Percentiles rank a stretch among this genome's conserved stretches.
Evolutionary conservation across 2,113 vertebrate genomes (phyloP).

Genomic region (Sinosuthora webbiana): DNA sequence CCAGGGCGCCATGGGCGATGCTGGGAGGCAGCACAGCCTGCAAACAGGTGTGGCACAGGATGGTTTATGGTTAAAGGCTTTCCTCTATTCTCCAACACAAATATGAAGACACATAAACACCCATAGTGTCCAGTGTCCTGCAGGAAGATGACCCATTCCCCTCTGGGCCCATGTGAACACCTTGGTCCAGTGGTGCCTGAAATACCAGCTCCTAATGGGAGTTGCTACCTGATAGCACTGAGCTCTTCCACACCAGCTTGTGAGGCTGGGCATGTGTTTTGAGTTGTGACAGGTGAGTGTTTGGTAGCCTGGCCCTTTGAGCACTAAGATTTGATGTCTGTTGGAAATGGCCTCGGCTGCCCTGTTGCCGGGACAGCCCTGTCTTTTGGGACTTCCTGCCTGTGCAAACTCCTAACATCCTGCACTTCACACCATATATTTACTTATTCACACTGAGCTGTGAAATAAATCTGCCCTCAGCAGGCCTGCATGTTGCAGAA

Average conservation of each 20-base stretch:
- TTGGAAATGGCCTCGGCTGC: neutral
- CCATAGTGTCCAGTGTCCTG: neutral
- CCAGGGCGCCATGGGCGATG: rapidly evolving
- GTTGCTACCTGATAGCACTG: neutral
- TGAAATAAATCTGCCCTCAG: neutral
- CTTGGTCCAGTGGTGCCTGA: neutral
- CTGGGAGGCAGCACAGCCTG: neutral
- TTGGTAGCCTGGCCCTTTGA: neutral
- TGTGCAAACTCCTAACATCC: neutral
- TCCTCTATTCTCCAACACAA: neutral
- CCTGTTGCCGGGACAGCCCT: neutral
- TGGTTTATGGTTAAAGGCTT: neutral
- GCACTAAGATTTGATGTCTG: neutral
- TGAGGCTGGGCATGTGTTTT: neutral
- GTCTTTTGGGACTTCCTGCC: neutral
- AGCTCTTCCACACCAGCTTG: neutral
- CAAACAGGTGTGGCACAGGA: neutral
- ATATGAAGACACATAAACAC: neutral
- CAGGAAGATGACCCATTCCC: neutral
- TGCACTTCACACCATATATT: neutral
- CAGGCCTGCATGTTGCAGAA: neutral
- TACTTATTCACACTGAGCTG: neutral
- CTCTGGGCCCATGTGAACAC: neutral
- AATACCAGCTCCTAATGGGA: neutral
- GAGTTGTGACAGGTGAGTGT: neutral